Evolutionary conservation across 2,797 vertebrate species (phyloP).

Genomic region (Pseudochirops corinnae): DNA sequence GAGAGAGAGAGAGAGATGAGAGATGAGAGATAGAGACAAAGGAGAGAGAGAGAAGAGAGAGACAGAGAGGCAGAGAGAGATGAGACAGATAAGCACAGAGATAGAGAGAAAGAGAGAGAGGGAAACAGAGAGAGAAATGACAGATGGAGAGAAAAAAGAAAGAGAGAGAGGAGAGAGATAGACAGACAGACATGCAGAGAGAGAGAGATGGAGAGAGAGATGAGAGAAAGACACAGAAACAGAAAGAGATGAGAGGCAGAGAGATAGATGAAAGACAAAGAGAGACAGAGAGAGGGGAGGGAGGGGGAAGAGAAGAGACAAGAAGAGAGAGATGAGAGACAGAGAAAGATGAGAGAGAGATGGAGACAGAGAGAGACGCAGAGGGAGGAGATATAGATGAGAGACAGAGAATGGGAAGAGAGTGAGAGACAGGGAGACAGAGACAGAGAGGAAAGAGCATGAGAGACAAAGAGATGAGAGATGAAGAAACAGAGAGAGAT

Average conservation of each 20-base stretch:
- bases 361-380: too few species aligned
- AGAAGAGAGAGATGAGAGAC: too few species aligned
- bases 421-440: too few species aligned
- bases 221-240: background rate
- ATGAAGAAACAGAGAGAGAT: background rate
- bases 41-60: background rate
- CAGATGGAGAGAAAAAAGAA: background rate
- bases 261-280: too few species aligned
- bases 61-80: background rate
- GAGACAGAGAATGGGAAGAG: too few species aligned
- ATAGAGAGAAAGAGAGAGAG: background rate
- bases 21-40: background rate
- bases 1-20: background rate
- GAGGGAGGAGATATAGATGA: too few species aligned
- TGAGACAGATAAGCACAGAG: rapidly evolving
- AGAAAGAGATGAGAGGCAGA: too few species aligned
- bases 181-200: background rate
- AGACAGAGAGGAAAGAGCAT: background rate
- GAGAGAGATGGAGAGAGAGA: background rate
- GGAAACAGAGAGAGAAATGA: rapidly evolving
- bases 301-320: too few species aligned
- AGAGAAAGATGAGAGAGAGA: too few species aligned
- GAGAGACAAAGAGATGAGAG: background rate
- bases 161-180: background rate
- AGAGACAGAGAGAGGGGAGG: too few species aligned